phyloP scores from a whole-genome alignment of 2,888 invertebrate species.

The Lacanobia wlatinum region DNA sequence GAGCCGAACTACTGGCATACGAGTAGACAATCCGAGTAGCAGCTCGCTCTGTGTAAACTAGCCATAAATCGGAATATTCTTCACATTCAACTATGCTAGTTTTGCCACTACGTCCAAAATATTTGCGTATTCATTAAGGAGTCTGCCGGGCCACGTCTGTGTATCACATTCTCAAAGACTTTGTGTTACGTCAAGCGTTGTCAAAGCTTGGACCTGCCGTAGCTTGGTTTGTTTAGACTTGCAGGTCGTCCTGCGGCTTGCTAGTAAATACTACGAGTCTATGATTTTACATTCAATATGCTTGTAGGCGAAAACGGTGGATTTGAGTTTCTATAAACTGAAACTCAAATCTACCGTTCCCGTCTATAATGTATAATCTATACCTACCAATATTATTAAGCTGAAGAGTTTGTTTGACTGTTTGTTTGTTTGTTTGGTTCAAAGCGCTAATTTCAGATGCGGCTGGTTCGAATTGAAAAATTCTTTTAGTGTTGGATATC shows the following conservation, averaged over 20 bases:
- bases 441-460: too few relatives aligned
- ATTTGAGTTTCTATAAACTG: too few relatives aligned
- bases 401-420: too few relatives aligned
- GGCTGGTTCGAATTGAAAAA: too few relatives aligned
- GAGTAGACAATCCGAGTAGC: too few relatives aligned
- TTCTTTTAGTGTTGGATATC: too few relatives aligned
- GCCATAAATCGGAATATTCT: background rate
- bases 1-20: too few relatives aligned
- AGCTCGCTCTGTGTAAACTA: too few relatives aligned
- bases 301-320: background rate
- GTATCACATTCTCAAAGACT: constrained; percentile 59
- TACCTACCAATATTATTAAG: too few relatives aligned
- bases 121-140: constrained; percentile 30
- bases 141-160: constrained; percentile 15
- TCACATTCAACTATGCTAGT: background rate
- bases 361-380: too few relatives aligned
- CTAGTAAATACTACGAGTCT: background rate
- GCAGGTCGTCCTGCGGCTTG: background rate
- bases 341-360: too few relatives aligned
- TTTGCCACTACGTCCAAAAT: constrained; percentile 16
- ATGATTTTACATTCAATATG: constrained; percentile 2
- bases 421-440: too few relatives aligned
- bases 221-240: constrained; percentile 26
- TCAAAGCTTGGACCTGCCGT: constrained; percentile 46
- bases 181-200: constrained; percentile 50